Conservation (phyloP, 2,888 invertebrate species). For the Odontocolon sp. region DNA sequence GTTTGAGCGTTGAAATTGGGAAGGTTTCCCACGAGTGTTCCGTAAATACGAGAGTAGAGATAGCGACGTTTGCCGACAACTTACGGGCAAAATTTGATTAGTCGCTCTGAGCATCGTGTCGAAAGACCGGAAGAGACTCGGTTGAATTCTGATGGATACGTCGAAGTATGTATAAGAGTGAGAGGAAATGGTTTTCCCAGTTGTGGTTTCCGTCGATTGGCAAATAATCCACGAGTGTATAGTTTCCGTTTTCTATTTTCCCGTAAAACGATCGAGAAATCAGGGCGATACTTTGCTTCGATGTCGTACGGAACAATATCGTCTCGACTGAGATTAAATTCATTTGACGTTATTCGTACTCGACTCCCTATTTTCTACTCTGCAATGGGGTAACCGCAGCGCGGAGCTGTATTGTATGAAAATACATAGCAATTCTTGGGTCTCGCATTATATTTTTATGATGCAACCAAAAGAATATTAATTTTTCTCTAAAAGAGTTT, state of each 20-base stretch:
- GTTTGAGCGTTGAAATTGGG: constrained; percentile 51
- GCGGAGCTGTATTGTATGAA: not conserved
- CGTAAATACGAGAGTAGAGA: constrained; percentile 61
- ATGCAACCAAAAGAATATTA: constrained; percentile 31
- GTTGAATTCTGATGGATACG: constrained; percentile 41
- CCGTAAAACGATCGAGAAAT: constrained; percentile 7
- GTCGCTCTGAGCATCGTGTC: constrained; percentile 49
- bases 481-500: constrained; percentile 38
- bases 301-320: not conserved
- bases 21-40: constrained; percentile 62
- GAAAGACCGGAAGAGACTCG: constrained; percentile 51
- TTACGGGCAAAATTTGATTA: constrained; percentile 74
- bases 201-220: constrained; percentile 16
- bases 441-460: constrained; percentile 23
- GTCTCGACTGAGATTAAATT: not conserved
- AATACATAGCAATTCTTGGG: not conserved
- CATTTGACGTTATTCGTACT: not conserved
- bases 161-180: not conserved
- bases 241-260: not conserved
- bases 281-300: too few relatives aligned
- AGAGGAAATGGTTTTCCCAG: not conserved
- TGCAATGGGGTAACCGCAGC: too few relatives aligned
- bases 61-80: constrained; percentile 68
- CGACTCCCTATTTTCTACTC: not conserved
- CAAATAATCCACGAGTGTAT: constrained; percentile 11